Evolutionary conservation across 2,797 vertebrate genomes (phyloP), one percentile per base, ranked within the genome.

Genomic region (Spheniscus humboldti): DNA sequence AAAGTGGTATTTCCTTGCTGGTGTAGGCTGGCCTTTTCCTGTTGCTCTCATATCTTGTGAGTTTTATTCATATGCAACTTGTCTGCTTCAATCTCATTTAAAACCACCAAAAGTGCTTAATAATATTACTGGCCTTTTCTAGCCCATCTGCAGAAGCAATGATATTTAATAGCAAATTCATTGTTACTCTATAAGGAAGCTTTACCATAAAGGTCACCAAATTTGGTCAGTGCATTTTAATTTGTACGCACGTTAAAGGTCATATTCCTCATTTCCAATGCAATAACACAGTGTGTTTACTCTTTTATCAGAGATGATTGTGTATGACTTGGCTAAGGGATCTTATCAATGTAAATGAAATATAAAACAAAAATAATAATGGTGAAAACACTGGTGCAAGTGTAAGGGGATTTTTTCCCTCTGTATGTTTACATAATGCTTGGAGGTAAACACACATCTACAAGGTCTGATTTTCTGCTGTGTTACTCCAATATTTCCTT

Each of bases 201-300:
- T 89, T 92, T 90, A 85, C 59, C 92, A 95, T 92, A 96, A 97
- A 97, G 95, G 95, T 97, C 96, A 86, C n/a, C 83, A 91, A 91
- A 91, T 97, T 93, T 94, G 96, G 96, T 90, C 87, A 92, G 80
- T 69, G 91, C 77, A 30, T 97, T 97, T 94, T 96, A 96, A 97
- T 97, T 96, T 96, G 87, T 93, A 94, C 87, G 94, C 93, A 77
- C 69, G 4, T 89, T 89, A 96, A 97, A 97, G 96, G 96, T 97
- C 94, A 73, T 5, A 43, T 86, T 92, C 78, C 31, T 91, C 71
- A n/a, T 31, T 87, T 73, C 56, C 53, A 12, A 66, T 63, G 75
- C 82, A 90, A 37, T 55, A 96, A 59, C 37, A 13, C 31, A 11
- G 39, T 6, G 28, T 72, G 80, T 95, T 95, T 93, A n/a, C 50